phyloP scores from a whole-genome alignment of 2,113 vertebrate species.

The Tragelaphus strepsiceros region DNA sequence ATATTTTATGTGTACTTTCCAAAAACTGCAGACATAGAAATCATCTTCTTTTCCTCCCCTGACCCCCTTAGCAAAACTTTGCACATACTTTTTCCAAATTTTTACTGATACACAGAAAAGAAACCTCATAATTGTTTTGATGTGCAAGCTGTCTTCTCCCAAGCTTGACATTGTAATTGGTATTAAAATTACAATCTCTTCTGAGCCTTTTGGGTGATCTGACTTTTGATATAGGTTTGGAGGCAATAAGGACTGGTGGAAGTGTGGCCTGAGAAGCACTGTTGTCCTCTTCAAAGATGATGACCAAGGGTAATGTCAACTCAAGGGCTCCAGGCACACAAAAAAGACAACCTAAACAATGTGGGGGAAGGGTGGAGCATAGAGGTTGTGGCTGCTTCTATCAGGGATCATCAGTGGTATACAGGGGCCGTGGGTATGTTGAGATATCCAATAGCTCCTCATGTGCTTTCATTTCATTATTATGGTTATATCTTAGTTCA shows the following conservation, averaged over 20 bases:
- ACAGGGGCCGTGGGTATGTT: background rate
- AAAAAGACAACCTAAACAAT: background rate
- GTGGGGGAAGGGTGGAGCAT: rapidly evolving
- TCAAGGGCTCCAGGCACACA: background rate
- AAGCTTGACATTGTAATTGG: background rate
- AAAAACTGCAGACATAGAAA: background rate
- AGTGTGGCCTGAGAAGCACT: background rate
- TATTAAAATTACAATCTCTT: background rate
- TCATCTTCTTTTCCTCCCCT: background rate
- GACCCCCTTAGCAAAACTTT: background rate
- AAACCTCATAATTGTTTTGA: background rate
- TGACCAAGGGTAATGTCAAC: background rate
- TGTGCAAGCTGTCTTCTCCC: background rate
- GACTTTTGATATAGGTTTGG: background rate
- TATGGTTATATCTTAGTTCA: background rate
- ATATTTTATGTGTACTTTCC: background rate
- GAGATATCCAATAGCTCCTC: background rate
- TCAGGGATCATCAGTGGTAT: background rate
- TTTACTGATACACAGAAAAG: background rate
- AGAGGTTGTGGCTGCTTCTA: background rate
- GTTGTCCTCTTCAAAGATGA: background rate
- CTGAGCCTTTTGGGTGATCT: background rate
- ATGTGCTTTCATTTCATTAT: background rate
- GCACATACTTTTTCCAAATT: background rate
- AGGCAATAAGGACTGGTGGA: background rate